phyloP scores from a whole-genome alignment of 2,888 invertebrate species.

The Callimorpha dominula region DNA sequence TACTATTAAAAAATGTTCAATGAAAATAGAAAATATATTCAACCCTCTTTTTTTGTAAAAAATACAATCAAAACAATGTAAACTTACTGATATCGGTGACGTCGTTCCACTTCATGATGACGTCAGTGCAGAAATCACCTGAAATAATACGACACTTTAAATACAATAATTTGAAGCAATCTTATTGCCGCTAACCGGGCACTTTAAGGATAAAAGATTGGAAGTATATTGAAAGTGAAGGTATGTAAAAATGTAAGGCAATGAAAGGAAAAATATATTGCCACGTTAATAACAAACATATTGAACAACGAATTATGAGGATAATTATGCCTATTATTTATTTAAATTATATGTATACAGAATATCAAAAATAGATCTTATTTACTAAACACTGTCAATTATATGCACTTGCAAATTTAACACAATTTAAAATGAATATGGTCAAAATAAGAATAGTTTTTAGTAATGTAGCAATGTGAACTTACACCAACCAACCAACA shows the following conservation, averaged over 20 bases:
- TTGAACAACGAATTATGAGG: too few relatives aligned
- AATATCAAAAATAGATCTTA: background rate
- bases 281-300: background rate
- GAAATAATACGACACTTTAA: slow-evolving; percentile 63
- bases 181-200: too few relatives aligned
- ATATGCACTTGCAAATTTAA: too few relatives aligned
- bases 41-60: background rate
- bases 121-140: slow-evolving; percentile 83
- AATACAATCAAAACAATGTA: background rate
- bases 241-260: too few relatives aligned
- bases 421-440: background rate
- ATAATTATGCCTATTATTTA: background rate
- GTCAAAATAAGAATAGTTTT: too few relatives aligned
- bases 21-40: too few relatives aligned
- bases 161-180: too few relatives aligned
- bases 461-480: too few relatives aligned
- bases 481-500: too few relatives aligned
- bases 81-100: slow-evolving; percentile 83
- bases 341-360: background rate
- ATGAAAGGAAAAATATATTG: too few relatives aligned
- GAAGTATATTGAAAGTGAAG: too few relatives aligned
- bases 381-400: background rate
- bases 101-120: slow-evolving; percentile 86
- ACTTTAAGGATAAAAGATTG: too few relatives aligned
- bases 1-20: background rate